Percentiles rank a stretch among this genome's conserved stretches.
Evolutionary conservation across 2,888 invertebrate genomes (phyloP).

Genomic region (Branchellion lobata): DNA sequence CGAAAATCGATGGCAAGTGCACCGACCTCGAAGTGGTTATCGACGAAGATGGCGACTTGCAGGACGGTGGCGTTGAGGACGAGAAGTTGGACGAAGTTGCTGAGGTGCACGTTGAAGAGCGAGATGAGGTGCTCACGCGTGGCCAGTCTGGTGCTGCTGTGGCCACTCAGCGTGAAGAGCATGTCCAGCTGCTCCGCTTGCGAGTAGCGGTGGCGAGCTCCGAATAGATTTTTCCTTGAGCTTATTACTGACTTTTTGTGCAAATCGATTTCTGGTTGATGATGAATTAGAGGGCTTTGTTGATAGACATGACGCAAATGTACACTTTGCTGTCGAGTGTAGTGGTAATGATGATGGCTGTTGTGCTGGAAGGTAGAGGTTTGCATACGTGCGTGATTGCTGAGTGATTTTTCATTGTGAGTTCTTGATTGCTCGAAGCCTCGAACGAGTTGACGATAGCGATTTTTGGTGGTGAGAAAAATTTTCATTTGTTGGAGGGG

Average conservation of each 20-base stretch:
- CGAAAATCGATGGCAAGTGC: too few species aligned
- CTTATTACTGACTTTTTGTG: background rate
- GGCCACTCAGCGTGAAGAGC: background rate
- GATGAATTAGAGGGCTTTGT: background rate
- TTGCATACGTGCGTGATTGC: too few species aligned
- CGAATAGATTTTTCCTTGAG: background rate
- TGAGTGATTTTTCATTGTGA: too few species aligned
- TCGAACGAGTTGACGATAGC: too few species aligned
- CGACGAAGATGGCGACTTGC: slow-evolving; percentile 10
- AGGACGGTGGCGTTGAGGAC: slow-evolving; percentile 25
- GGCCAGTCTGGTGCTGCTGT: background rate
- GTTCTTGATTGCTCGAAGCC: too few species aligned
- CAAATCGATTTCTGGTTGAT: background rate
- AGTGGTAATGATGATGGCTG: too few species aligned
- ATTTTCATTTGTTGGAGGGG: background rate
- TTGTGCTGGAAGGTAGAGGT: too few species aligned
- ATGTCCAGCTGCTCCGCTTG: background rate
- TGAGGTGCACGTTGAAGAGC: slow-evolving; percentile 11
- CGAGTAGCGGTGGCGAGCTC: background rate
- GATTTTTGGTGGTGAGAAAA: too few species aligned
- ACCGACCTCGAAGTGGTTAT: slow-evolving; percentile 23
- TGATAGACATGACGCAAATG: background rate
- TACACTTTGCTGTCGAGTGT: background rate
- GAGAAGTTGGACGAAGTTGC: background rate
- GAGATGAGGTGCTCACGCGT: slow-evolving; percentile 6